Base-by-base conservation (phyloP, 2,888 invertebrate species). In the Cyclophora albipunctata region DNA sequence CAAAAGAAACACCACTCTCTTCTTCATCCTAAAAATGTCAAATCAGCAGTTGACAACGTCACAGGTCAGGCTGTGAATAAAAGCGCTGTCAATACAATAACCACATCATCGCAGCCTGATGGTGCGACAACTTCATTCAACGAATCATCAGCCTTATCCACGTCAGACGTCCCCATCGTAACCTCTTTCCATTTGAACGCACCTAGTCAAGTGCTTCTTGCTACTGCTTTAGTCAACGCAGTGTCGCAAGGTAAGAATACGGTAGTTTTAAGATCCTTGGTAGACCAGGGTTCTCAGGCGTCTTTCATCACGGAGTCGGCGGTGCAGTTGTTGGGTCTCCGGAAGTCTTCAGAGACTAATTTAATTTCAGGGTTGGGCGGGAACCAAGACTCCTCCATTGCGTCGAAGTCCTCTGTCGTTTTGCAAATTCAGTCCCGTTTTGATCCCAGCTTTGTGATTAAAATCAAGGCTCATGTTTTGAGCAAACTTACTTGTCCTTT, bases 241-340 rank as follows among this genome's bases (percentile, higher is more conserved):
- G 42, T 42, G 45, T 33, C 47, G 20, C n/a, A 42, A 20, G 20
- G 20, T 4, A n/a, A 34, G 40, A 34, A 34, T 40, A 4, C 45
- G 40, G 34, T 7, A 5, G 2, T 42, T 37, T 7, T 33, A 34
- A 44, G 46, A 34, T 45, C 51, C 3, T 33, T 55, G 7, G 34
- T 56, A 5, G 55, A 56, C 34, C 55, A 55, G 6, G 55, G 51
- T 3, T 51, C 50, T 6, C 52, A 55, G 34, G 55, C 43, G 20
- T 52, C 52, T 6, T 56, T 56, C 45, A 42, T 42, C 7, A 40
- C 45, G 4, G 37, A 45, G 37, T n/a, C 45, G 5, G 45, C 40
- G 5, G 45, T 45, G n/a, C 45, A 45, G 20, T 7, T 35, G 35
- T 40, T 45, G 7, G 40, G 45, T 40, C 40, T 45, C 37, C 34